Conservation (phyloP, 2,797 vertebrate species). For the Myotis vivesi region DNA sequence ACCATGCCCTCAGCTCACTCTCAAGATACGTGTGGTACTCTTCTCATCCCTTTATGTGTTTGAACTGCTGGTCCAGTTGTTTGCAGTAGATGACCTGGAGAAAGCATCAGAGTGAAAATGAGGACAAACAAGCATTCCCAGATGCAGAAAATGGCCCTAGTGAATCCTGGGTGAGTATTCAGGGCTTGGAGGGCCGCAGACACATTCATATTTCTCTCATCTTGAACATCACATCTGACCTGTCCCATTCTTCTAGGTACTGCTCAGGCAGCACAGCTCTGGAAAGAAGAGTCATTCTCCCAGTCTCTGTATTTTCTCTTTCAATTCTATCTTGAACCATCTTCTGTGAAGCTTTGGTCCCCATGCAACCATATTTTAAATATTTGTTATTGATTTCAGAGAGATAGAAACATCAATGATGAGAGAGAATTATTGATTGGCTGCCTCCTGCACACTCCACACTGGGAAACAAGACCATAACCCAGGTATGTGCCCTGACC, state of each 20-base stretch:
- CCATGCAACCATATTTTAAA: neutral
- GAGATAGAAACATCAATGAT: no score
- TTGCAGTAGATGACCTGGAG: neutral
- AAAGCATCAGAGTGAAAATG: rapidly evolving
- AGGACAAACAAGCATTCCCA: rapidly evolving
- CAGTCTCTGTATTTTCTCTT: no score
- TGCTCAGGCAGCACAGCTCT: neutral
- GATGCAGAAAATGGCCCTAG: rapidly evolving
- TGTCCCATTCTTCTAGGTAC: neutral
- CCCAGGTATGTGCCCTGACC: no score
- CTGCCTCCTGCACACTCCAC: no score
- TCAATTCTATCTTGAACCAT: rapidly evolving
- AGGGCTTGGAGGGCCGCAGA: rapidly evolving
- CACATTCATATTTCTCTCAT: rapidly evolving
- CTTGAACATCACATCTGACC: rapidly evolving
- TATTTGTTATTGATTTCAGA: no score
- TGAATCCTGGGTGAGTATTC: rapidly evolving
- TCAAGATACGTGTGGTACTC: no score
- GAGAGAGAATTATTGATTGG: no score
- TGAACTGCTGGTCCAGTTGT: neutral
- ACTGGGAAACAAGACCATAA: no score
- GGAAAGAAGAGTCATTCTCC: rapidly evolving
- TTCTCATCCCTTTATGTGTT: no score
- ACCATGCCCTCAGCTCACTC: neutral
- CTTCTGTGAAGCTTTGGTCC: neutral